phyloP scores from a whole-genome alignment of 2,113 vertebrate species.

The Dicentrarchus labrax region DNA sequence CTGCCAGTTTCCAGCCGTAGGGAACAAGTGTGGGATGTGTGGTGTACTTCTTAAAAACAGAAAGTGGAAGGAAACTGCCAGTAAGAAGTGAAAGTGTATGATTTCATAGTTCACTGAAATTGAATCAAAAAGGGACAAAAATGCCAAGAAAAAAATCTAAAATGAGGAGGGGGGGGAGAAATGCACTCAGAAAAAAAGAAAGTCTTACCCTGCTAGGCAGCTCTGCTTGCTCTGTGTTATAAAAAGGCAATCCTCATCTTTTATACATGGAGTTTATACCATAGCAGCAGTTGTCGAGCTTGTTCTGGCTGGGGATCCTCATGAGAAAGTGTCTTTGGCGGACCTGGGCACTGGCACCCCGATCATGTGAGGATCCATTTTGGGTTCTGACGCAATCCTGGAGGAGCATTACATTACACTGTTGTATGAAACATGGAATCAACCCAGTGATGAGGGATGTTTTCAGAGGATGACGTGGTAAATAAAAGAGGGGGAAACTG shows the following conservation, averaged over 20 bases:
- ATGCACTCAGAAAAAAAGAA: constrained; percentile 26
- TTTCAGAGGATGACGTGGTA: not conserved
- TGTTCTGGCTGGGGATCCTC: constrained; percentile 35
- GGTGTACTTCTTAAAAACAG: constrained; percentile 61
- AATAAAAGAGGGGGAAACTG: not conserved
- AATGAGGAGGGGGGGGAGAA: constrained; percentile 11
- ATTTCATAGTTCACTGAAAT: constrained; percentile 73
- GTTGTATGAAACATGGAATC: not conserved
- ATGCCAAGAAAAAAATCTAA: constrained; percentile 35
- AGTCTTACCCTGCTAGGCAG: constrained; percentile 5
- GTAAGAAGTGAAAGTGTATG: constrained; percentile 52
- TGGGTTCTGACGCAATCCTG: constrained; percentile 26
- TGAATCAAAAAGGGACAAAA: constrained; percentile 49
- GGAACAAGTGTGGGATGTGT: constrained; percentile 59
- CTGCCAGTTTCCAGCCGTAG: constrained; percentile 62
- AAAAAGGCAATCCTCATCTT: constrained; percentile 59
- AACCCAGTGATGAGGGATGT: not conserved
- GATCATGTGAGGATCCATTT: constrained; percentile 37
- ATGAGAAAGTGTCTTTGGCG: constrained; percentile 28
- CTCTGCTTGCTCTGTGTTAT: constrained; percentile 36
- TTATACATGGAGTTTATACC: constrained; percentile 59
- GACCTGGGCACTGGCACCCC: not conserved
- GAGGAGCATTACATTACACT: constrained; percentile 29
- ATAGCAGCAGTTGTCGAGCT: constrained; percentile 44
- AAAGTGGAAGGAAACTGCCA: constrained; percentile 54